These are phyloP conservation scores for Nothocercus nigrocapillus DNA, from an alignment of 2,113 vertebrate genomes.

Conservation along the genomic window DNA sequence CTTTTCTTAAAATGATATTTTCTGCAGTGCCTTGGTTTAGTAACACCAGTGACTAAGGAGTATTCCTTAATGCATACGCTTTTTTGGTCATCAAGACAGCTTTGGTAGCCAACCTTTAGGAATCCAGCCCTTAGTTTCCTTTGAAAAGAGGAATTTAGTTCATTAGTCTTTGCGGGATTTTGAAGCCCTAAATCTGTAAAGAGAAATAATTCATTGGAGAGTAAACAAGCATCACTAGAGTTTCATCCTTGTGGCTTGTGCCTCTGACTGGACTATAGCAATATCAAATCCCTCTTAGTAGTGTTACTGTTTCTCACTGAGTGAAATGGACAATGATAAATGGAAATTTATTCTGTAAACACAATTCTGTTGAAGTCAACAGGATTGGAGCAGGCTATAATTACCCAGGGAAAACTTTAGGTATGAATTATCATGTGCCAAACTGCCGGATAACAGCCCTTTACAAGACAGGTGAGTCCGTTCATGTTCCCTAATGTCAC, in stretches of 20 bases:
- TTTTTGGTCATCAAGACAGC: background rate
- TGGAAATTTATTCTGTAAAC: background rate
- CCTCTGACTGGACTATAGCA: background rate
- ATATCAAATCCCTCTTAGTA: background rate
- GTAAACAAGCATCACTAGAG: fast-evolving
- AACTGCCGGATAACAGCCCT: background rate
- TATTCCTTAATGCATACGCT: fast-evolving
- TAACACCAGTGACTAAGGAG: background rate
- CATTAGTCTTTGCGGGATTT: background rate
- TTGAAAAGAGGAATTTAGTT: background rate
- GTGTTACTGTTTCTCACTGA: background rate
- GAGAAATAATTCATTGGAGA: background rate
- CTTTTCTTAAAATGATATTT: background rate
- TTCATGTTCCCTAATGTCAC: fast-evolving
- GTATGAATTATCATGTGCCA: background rate
- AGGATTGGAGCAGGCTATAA: background rate
- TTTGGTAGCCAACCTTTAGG: background rate
- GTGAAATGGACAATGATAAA: background rate
- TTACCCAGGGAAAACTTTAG: background rate
- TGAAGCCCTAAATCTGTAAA: background rate
- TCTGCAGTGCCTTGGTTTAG: background rate
- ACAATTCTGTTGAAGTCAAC: fast-evolving
- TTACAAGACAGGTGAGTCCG: background rate
- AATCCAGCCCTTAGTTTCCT: background rate
- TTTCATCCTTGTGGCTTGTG: background rate